Evolutionary conservation across 2,113 vertebrate species (phyloP).

Genomic region (Cyprinodon brontotheroides): DNA sequence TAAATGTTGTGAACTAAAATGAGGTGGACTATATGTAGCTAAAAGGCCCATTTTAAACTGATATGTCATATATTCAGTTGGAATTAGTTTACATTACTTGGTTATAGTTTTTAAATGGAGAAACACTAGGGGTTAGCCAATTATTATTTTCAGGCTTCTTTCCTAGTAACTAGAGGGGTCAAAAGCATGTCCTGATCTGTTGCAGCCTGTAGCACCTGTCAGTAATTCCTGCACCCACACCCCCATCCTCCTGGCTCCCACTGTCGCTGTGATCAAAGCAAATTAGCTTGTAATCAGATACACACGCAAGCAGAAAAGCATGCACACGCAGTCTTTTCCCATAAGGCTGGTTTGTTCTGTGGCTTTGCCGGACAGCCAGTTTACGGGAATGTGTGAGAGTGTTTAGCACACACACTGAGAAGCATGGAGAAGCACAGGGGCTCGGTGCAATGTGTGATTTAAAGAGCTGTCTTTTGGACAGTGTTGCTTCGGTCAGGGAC

Average conservation of each 20-base stretch:
- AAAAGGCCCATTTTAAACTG: no score
- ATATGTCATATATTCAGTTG: no score
- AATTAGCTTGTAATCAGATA: conserved; percentile 57
- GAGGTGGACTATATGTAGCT: no score
- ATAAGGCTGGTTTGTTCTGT: conserved; percentile 26
- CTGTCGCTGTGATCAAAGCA: conserved; percentile 47
- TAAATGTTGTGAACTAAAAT: no score
- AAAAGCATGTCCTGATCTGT: conserved; percentile 7
- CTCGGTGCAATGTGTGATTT: conserved; percentile 21
- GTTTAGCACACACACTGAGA: conserved; percentile 1
- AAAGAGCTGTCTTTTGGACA: conserved; percentile 41
- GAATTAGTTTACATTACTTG: no score
- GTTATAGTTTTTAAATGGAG: background rate
- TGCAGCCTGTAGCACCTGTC: conserved; percentile 48
- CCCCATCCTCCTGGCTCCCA: conserved; percentile 37
- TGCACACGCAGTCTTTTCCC: conserved; percentile 28
- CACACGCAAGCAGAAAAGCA: conserved; percentile 40
- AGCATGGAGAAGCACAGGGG: no score
- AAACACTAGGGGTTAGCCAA: background rate
- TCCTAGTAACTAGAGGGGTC: background rate
- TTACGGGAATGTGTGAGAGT: conserved; percentile 12
- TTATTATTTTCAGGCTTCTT: background rate
- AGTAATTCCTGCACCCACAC: conserved; percentile 42
- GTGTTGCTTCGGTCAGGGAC: conserved; percentile 46
- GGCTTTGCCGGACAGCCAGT: conserved; percentile 7